A percentile compares a stretch with the other conserved stretches of the same genome.
Evolutionary conservation across 2,113 vertebrate genomes (phyloP).

Genomic region (Tetrax tetrax): DNA sequence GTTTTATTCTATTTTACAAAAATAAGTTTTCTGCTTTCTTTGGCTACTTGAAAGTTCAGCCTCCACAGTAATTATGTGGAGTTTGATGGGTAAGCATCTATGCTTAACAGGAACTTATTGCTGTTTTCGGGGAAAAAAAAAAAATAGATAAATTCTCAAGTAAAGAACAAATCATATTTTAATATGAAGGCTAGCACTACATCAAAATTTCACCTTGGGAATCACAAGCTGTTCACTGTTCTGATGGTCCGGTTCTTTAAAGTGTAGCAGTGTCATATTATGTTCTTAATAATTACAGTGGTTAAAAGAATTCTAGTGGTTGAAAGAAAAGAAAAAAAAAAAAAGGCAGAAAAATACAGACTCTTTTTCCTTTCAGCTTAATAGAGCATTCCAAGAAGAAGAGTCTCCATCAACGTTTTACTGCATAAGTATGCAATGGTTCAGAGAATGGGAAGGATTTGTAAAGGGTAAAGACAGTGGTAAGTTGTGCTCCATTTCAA

Average conservation of each 20-base stretch:
- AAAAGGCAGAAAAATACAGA: background rate
- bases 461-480: constrained; percentile 98
- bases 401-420: constrained; percentile 94
- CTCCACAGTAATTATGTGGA: background rate
- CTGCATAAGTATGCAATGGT: constrained; percentile 99
- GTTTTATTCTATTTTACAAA: background rate
- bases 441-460: constrained; percentile 98
- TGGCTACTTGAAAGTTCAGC: background rate
- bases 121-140: background rate
- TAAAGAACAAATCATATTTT: background rate
- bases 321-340: background rate
- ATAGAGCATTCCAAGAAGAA: constrained; percentile 98
- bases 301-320: background rate
- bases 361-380: constrained; percentile 78
- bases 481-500: constrained; percentile 71
- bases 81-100: background rate
- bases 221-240: background rate
- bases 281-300: background rate
- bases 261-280: background rate
- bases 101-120: background rate
- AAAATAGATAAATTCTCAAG: background rate
- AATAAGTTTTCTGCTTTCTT: background rate
- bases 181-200: background rate
- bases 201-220: background rate
- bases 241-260: background rate